Conservation (phyloP, 2,888 invertebrate species). For the Nomada hirtipes region DNA sequence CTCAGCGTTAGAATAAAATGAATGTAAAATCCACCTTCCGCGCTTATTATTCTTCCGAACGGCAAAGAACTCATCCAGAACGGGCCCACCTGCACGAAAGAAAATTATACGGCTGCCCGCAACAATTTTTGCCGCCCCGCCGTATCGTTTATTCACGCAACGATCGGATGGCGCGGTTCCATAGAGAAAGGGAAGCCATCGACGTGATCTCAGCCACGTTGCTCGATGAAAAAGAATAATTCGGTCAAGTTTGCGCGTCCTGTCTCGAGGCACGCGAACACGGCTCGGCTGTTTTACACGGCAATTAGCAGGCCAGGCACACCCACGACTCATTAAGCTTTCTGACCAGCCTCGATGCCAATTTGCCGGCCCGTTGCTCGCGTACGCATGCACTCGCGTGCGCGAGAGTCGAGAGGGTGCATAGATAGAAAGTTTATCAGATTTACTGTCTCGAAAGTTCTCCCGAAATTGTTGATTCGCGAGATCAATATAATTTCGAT, state of each 20-base stretch:
- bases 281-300: slow-evolving; percentile 54
- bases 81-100: slow-evolving; percentile 45
- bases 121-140: slow-evolving; percentile 46
- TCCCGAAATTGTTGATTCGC: too few species aligned
- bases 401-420: background rate
- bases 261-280: slow-evolving; percentile 48
- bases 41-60: background rate
- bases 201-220: background rate
- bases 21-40: background rate
- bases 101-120: slow-evolving; percentile 52
- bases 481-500: too few species aligned
- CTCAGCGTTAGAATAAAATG: too few species aligned
- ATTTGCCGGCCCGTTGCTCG: slow-evolving; percentile 45
- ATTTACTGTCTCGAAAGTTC: too few species aligned
- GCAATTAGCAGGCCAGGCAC: slow-evolving; percentile 64
- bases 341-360: slow-evolving; percentile 35
- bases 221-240: slow-evolving; percentile 33
- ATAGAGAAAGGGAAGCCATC: slow-evolving; percentile 2
- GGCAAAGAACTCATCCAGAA: slow-evolving; percentile 3
- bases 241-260: slow-evolving; percentile 70
- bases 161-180: slow-evolving; percentile 67
- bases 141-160: slow-evolving; percentile 68
- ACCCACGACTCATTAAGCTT: slow-evolving; percentile 60
- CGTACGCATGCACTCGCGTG: slow-evolving; percentile 1
- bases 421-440: too few species aligned